Evolutionary conservation across 2,888 invertebrate species (phyloP).

Genomic region (Epistrophe eligans): DNA sequence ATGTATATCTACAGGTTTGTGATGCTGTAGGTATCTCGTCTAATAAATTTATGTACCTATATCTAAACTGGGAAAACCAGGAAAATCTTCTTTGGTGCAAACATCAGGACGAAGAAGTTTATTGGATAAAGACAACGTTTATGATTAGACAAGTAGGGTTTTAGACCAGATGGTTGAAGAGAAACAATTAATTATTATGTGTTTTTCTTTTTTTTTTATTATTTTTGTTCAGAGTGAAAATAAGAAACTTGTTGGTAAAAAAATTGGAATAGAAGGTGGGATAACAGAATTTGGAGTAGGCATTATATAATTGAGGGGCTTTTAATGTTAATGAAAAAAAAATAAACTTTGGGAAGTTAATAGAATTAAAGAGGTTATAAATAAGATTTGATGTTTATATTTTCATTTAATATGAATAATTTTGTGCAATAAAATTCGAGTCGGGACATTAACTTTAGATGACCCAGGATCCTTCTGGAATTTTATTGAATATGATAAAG

Average conservation of each 20-base stretch:
- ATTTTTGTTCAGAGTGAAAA: neutral
- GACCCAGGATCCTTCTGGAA: neutral
- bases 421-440: neutral
- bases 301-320: neutral
- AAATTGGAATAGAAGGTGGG: neutral
- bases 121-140: constrained; percentile 57
- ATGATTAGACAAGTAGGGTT: constrained; percentile 41
- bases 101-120: constrained; percentile 12
- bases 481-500: neutral
- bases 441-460: neutral
- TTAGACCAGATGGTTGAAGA: constrained; percentile 1
- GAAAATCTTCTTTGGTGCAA: neutral
- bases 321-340: neutral
- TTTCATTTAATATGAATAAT: neutral
- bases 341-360: neutral
- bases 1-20: neutral
- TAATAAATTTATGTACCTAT: constrained; percentile 16
- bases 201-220: neutral
- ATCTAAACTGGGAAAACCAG: neutral
- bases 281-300: neutral
- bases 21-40: neutral
- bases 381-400: neutral
- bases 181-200: constrained; percentile 36
- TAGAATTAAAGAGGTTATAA: constrained; percentile 10
- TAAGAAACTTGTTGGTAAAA: neutral